phyloP scores from a whole-genome alignment of 2,888 invertebrate species.

The Mesorhabditis belari region DNA sequence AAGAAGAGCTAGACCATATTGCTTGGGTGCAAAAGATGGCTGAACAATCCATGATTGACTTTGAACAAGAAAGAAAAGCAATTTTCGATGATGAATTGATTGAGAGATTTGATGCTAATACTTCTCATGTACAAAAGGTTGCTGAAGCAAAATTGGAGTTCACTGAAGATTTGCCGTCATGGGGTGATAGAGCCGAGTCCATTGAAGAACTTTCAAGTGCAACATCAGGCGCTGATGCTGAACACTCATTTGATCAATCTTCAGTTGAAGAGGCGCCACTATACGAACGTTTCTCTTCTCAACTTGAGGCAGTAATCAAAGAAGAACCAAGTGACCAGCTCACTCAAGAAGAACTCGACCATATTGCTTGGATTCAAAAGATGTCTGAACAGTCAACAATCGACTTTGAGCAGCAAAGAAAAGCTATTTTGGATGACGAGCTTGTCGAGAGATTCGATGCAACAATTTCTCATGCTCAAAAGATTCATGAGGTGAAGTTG shows the following conservation, averaged over 20 bases:
- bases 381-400: conserved; percentile 12
- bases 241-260: not conserved
- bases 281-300: conserved; percentile 4
- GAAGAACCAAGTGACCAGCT: conserved; percentile 3
- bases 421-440: not conserved
- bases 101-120: too few species aligned
- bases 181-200: not conserved
- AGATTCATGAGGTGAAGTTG: too few species aligned
- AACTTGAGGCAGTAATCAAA: conserved; percentile 3
- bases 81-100: too few species aligned
- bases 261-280: not conserved
- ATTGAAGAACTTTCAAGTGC: not conserved
- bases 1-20: too few species aligned
- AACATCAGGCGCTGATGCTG: not conserved
- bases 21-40: too few species aligned
- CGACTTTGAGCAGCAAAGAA: conserved; percentile 2
- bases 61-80: too few species aligned
- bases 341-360: conserved; percentile 14
- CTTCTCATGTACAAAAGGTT: too few species aligned
- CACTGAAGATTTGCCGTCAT: not conserved
- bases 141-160: too few species aligned
- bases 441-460: not conserved
- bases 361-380: conserved; percentile 13
- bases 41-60: too few species aligned
- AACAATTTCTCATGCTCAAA: conserved; percentile 2